phyloP scores from a whole-genome alignment of 2,797 vertebrate species.

The Takifugu ocellatus region DNA sequence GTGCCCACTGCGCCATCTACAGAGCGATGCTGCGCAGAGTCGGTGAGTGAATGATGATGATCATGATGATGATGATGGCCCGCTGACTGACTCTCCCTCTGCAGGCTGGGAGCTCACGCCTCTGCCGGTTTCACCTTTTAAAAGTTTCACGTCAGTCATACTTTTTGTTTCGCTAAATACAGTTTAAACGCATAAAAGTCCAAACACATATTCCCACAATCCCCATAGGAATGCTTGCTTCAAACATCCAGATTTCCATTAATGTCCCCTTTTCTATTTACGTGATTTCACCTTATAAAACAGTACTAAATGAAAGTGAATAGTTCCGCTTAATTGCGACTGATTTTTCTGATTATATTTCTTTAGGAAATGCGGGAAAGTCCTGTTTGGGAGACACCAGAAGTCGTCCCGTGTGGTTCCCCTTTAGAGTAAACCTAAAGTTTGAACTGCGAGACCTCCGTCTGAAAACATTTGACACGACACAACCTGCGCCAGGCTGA shows the following conservation, averaged over 20 bases:
- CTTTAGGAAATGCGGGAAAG: background rate
- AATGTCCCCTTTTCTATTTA: background rate
- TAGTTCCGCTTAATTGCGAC: background rate
- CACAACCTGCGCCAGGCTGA: constrained; percentile 29
- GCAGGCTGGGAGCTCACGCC: constrained; percentile 25
- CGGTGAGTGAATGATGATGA: constrained; percentile 17
- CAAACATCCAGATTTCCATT: background rate
- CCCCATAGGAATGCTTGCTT: background rate
- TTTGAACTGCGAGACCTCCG: constrained; percentile 18
- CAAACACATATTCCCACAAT: too few species aligned
- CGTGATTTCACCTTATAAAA: background rate
- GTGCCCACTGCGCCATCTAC: constrained; percentile 90
- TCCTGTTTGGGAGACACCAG: background rate
- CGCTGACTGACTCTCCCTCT: constrained; percentile 45
- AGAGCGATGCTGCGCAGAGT: constrained; percentile 64
- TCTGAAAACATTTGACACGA: constrained; percentile 38
- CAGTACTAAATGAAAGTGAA: background rate
- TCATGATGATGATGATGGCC: constrained; percentile 31
- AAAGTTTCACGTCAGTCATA: too few species aligned
- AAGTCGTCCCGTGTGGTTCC: background rate
- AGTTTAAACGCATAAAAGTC: too few species aligned
- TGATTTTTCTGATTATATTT: background rate
- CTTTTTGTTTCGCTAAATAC: too few species aligned
- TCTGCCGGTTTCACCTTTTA: background rate
- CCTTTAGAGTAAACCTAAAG: constrained; percentile 1